Evolutionary conservation across 1,140 invertebrate species (phyloP).

Genomic region (Cyclargus thomasi): DNA sequence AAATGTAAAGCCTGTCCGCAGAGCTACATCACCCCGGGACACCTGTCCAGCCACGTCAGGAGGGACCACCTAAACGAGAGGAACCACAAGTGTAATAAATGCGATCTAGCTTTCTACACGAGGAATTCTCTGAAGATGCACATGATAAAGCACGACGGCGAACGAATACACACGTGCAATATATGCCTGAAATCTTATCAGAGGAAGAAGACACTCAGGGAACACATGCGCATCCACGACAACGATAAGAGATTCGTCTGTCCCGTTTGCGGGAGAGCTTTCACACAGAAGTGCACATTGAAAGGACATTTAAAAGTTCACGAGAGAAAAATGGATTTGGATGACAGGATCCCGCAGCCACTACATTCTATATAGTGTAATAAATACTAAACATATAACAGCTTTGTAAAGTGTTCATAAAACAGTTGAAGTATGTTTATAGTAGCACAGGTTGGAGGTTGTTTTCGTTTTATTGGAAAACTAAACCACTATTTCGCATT

Average conservation of each 20-base stretch:
- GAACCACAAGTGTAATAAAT: conserved; percentile 68
- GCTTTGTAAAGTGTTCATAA: too few relatives aligned
- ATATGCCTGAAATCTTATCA: conserved; percentile 66
- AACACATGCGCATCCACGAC: conserved; percentile 82
- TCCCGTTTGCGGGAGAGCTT: conserved; percentile 79
- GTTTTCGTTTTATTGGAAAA: too few relatives aligned
- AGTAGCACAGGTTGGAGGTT: too few relatives aligned
- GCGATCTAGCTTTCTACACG: conserved; percentile 64
- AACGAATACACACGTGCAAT: conserved; percentile 59
- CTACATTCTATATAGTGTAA: conserved; percentile 18
- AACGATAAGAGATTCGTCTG: conserved; percentile 84
- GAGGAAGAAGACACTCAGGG: conserved; percentile 73
- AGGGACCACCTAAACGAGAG: conserved; percentile 66
- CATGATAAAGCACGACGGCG: conserved; percentile 82
- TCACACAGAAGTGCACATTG: conserved; percentile 76
- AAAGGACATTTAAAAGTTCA: conserved; percentile 70
- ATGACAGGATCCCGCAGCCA: conserved; percentile 22
- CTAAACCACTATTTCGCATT: too few relatives aligned
- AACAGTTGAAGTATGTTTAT: too few relatives aligned
- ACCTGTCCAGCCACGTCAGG: conserved; percentile 53
- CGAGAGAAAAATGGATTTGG: conserved; percentile 39
- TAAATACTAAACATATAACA: too few relatives aligned
- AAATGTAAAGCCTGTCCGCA: conserved; percentile 61
- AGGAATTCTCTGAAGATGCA: conserved; percentile 81
- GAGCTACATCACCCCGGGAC: conserved; percentile 55